phyloP scores from a whole-genome alignment of 2,797 vertebrate species.

The Enteromius trimaculatus region DNA sequence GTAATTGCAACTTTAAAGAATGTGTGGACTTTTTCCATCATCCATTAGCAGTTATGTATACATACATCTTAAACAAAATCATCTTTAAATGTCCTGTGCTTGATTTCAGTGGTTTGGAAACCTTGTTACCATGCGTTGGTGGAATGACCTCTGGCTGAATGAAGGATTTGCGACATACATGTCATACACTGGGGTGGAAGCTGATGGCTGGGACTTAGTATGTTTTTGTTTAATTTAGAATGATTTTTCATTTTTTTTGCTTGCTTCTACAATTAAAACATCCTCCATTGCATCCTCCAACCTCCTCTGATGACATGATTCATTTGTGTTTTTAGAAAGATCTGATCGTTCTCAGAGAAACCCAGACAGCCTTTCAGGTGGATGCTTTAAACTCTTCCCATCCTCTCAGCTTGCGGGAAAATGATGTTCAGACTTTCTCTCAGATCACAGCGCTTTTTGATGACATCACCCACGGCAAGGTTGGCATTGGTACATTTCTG shows the following conservation, averaged over 20 bases:
- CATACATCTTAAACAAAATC: neutral
- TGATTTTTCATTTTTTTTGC: neutral
- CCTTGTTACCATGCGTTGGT: slow-evolving; percentile 84
- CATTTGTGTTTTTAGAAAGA: slow-evolving; percentile 66
- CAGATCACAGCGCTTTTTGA: slow-evolving; percentile 71
- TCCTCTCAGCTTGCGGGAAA: slow-evolving; percentile 64
- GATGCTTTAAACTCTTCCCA: slow-evolving; percentile 74
- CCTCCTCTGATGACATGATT: neutral
- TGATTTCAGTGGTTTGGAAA: slow-evolving; percentile 82
- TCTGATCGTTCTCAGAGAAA: slow-evolving; percentile 42
- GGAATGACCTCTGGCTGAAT: slow-evolving; percentile 82
- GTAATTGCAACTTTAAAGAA: neutral
- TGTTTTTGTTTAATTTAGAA: slow-evolving; percentile 3
- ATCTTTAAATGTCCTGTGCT: slow-evolving; percentile 24
- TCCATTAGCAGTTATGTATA: neutral
- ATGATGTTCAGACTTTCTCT: slow-evolving; percentile 53
- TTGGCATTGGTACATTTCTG: slow-evolving; percentile 45
- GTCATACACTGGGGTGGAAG: slow-evolving; percentile 64
- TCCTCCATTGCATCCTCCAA: neutral
- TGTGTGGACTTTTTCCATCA: neutral
- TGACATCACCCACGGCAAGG: slow-evolving; percentile 76
- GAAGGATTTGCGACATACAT: slow-evolving; percentile 79
- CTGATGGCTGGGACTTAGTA: slow-evolving; percentile 70
- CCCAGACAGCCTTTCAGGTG: slow-evolving; percentile 62
- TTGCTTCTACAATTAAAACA: neutral